Percentiles rank a stretch among this genome's conserved stretches.
Evolutionary conservation across 2,113 vertebrate genomes (phyloP).

Genomic region (Percina caprodes): DNA sequence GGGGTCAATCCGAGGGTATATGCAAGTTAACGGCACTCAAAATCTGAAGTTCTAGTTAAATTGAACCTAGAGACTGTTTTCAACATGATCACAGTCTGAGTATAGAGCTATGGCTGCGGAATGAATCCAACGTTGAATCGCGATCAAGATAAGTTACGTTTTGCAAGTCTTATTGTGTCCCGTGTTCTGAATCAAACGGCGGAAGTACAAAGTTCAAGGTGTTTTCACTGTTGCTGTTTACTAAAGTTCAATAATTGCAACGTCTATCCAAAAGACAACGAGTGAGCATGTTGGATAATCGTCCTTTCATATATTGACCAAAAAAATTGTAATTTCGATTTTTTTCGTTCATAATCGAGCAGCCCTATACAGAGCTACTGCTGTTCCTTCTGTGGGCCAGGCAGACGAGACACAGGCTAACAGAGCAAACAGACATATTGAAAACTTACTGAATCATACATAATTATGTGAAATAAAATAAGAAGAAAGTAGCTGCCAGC

Average conservation of each 20-base stretch:
- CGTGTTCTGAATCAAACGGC: too few species aligned
- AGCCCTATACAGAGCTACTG: not conserved
- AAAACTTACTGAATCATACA: conserved; percentile 27
- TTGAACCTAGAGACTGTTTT: not conserved
- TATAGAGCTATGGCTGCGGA: not conserved
- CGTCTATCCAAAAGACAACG: too few species aligned
- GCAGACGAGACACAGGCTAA: conserved; percentile 22
- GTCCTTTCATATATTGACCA: too few species aligned
- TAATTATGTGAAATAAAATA: conserved; percentile 13
- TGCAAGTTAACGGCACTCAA: conserved; percentile 38
- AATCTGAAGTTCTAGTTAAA: conserved; percentile 2
- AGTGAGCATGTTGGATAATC: too few species aligned
- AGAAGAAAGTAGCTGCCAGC: conserved; percentile 8
- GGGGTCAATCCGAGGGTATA: conserved; percentile 26
- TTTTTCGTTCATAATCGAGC: too few species aligned
- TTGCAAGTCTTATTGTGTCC: too few species aligned
- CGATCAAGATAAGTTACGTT: too few species aligned
- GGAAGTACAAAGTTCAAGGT: too few species aligned
- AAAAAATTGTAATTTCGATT: too few species aligned
- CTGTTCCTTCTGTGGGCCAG: conserved; percentile 28
- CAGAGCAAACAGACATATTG: conserved; percentile 26
- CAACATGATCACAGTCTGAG: not conserved
- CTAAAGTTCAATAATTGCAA: too few species aligned
- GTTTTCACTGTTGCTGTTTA: too few species aligned
- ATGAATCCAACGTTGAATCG: too few species aligned